Conservation (phyloP, 2,888 invertebrate species). For the Argyra leucocephala region DNA sequence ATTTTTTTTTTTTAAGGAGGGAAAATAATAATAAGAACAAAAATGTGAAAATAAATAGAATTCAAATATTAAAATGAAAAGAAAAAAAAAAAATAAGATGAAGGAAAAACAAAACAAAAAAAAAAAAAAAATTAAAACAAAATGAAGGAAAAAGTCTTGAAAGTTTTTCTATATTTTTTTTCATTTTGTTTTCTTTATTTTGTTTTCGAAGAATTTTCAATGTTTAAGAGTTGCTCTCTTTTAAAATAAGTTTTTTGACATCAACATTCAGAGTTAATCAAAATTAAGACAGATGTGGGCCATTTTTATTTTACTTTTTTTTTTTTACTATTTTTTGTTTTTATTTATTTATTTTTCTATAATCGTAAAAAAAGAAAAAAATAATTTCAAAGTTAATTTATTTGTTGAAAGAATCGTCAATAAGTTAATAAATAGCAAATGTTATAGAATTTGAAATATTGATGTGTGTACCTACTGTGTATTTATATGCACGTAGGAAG, state of each 20-base stretch:
- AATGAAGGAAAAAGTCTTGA: slow-evolving; percentile 5
- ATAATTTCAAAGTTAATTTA: too few relatives aligned
- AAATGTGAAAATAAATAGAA: too few relatives aligned
- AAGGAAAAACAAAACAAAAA: background rate
- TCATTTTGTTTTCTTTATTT: background rate
- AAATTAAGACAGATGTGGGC: background rate
- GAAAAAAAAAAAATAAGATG: background rate
- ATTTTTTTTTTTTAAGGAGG: background rate
- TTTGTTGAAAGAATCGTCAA: too few relatives aligned
- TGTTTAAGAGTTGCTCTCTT: background rate
- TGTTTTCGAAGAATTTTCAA: background rate
- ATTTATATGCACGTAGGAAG: too few relatives aligned
- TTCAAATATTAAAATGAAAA: too few relatives aligned
- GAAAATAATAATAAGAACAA: background rate
- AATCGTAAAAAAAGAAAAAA: too few relatives aligned
- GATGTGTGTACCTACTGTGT: too few relatives aligned
- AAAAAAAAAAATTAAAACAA: background rate
- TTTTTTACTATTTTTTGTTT: too few relatives aligned
- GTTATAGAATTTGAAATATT: too few relatives aligned
- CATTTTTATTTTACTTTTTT: background rate
- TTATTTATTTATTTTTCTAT: too few relatives aligned
- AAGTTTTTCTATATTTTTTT: background rate
- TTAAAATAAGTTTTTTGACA: background rate
- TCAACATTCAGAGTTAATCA: background rate
- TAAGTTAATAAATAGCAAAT: too few relatives aligned